These are phyloP conservation scores for Dryoscopus gambensis DNA, from an alignment of 2,113 vertebrate species.

Conservation along the genomic window DNA sequence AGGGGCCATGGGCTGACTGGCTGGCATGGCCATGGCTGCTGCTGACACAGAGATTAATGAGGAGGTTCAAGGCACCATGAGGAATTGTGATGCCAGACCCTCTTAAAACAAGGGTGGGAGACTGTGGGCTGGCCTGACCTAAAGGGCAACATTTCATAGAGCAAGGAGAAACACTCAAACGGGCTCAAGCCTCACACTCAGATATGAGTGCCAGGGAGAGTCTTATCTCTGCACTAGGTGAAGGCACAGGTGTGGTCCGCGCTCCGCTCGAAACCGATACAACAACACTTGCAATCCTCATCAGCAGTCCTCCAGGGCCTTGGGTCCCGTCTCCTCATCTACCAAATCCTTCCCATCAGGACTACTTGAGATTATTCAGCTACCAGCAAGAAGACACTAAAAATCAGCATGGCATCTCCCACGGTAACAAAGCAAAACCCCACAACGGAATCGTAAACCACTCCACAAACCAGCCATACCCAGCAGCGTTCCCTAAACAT, in stretches of 20 bases:
- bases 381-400: background rate
- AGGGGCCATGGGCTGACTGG: background rate
- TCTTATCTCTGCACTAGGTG: background rate
- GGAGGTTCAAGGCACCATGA: background rate
- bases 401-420: background rate
- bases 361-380: background rate
- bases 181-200: background rate
- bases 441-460: background rate
- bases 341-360: background rate
- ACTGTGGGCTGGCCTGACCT: background rate
- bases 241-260: background rate
- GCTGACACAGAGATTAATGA: background rate
- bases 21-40: background rate
- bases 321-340: background rate
- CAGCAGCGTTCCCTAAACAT: background rate
- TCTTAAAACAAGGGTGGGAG: background rate
- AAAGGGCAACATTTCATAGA: background rate
- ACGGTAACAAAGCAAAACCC: background rate
- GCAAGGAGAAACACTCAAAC: background rate
- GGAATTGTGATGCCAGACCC: background rate
- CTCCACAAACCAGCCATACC: background rate
- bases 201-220: background rate
- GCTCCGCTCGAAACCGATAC: background rate
- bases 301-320: background rate
- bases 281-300: background rate